A percentile compares a stretch with the other conserved stretches of the same genome.
Evolutionary conservation across 1,140 invertebrate genomes (phyloP).

Genomic region (Tetragonula clypearis): DNA sequence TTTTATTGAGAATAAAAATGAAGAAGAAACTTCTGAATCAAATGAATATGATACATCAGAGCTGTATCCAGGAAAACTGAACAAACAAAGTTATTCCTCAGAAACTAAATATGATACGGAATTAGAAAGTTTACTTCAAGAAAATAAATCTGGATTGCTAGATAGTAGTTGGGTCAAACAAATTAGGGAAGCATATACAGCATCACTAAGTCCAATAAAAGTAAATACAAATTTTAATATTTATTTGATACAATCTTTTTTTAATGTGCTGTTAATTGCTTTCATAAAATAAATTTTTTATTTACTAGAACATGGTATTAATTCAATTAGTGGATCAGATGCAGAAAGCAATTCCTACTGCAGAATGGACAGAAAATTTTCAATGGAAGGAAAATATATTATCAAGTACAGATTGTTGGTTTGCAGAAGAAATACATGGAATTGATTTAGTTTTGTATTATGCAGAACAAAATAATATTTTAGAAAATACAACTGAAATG

Average conservation of each 20-base stretch:
- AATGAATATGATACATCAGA: slow-evolving; percentile 71
- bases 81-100: not conserved
- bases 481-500: slow-evolving; percentile 59
- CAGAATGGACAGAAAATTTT: slow-evolving; percentile 76
- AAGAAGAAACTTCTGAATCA: slow-evolving; percentile 48
- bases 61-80: slow-evolving; percentile 62
- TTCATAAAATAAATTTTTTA: slow-evolving; percentile 20
- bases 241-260: not conserved
- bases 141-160: slow-evolving; percentile 71
- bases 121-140: slow-evolving; percentile 70
- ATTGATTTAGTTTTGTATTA: slow-evolving; percentile 74
- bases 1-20: slow-evolving; percentile 67
- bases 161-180: slow-evolving; percentile 76
- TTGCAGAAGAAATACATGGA: slow-evolving; percentile 74
- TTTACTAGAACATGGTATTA: slow-evolving; percentile 70
- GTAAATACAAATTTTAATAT: slow-evolving; percentile 56
- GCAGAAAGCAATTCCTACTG: slow-evolving; percentile 77
- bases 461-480: slow-evolving; percentile 67
- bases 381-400: slow-evolving; percentile 69
- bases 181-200: slow-evolving; percentile 72
- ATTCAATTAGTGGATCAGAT: slow-evolving; percentile 76
- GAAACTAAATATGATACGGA: slow-evolving; percentile 61
- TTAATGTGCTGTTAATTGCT: slow-evolving; percentile 15
- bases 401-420: slow-evolving; percentile 71
- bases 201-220: slow-evolving; percentile 66